phyloP scores from a whole-genome alignment of 1,140 invertebrate genomes.

The Theocolax elegans region DNA sequence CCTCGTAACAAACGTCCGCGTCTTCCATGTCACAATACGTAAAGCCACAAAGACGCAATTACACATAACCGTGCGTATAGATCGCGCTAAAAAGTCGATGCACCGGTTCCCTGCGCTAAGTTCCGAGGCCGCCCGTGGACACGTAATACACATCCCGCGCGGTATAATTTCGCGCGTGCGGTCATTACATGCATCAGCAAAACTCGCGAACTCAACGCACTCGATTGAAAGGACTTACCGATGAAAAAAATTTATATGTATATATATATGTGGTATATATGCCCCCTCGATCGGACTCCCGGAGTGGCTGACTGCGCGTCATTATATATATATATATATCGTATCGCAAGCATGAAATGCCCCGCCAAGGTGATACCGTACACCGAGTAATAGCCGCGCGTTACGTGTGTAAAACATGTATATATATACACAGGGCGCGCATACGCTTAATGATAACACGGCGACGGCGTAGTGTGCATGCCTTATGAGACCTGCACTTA shows the following conservation, averaged over 20 bases:
- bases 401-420: slow-evolving; percentile 34
- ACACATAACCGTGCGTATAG: background rate
- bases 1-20: no score
- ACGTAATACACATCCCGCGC: background rate
- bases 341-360: background rate
- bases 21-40: no score
- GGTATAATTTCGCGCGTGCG: slow-evolving; percentile 9
- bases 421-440: background rate
- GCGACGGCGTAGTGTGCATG: slow-evolving; percentile 2
- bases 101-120: background rate
- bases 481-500: slow-evolving; percentile 14
- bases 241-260: no score
- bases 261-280: no score
- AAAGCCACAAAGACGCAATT: slow-evolving; percentile 4
- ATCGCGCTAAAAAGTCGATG: slow-evolving; percentile 11
- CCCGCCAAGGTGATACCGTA: slow-evolving; percentile 10
- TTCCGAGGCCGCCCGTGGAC: no score
- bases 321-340: background rate
- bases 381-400: slow-evolving; percentile 28
- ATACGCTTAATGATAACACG: slow-evolving; percentile 27
- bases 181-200: slow-evolving; percentile 13
- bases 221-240: slow-evolving; percentile 22
- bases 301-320: background rate
- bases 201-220: slow-evolving; percentile 28
- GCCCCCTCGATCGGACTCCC: slow-evolving; percentile 13